Evolutionary conservation across 2,113 vertebrate genomes (phyloP).

Genomic region (Brienomyrus longianalis): DNA sequence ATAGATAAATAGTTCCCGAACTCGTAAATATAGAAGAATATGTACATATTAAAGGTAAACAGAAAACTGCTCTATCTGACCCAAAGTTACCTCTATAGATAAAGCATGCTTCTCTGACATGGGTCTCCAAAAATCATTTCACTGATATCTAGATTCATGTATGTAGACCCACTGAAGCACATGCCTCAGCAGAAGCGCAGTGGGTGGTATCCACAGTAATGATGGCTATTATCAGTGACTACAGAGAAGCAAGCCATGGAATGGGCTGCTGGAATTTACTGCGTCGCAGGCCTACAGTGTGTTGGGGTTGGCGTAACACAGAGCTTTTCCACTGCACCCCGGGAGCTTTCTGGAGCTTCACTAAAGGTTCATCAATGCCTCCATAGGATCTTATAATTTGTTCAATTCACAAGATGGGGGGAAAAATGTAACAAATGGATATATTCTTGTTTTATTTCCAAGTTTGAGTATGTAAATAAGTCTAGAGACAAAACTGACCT

Average conservation of each 20-base stretch:
- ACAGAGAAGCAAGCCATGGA: neutral
- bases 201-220: neutral
- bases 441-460: neutral
- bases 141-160: neutral
- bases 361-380: neutral
- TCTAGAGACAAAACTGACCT: neutral
- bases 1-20: conserved; percentile 5
- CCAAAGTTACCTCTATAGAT: neutral
- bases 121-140: neutral
- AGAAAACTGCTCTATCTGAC: neutral
- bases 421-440: neutral
- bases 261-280: neutral
- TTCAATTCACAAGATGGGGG: neutral
- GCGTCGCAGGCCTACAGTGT: neutral
- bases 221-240: neutral
- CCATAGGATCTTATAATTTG: neutral
- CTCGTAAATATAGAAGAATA: neutral
- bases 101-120: conserved; percentile 18
- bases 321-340: neutral
- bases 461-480: neutral
- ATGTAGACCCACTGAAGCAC: neutral
- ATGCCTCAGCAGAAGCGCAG: neutral
- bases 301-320: neutral
- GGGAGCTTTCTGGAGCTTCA: neutral
- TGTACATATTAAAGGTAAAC: neutral